Conservation (phyloP, 2,113 vertebrate species). For the Coptodon bakossiorum region DNA sequence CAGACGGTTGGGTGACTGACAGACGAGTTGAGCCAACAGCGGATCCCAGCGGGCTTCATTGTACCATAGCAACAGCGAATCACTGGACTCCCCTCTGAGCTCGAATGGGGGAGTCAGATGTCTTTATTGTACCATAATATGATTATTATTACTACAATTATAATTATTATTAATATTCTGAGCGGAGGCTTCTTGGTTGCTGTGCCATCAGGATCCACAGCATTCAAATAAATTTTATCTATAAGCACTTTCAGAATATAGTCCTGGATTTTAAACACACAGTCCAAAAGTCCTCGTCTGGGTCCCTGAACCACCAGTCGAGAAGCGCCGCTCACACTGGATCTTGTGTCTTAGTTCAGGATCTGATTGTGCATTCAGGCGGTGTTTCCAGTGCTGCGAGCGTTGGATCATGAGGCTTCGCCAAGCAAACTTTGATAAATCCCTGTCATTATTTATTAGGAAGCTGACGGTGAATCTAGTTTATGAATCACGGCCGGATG, state of each 20-base stretch:
- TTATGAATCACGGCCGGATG: not conserved
- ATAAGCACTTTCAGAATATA: not conserved
- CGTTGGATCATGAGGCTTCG: not conserved
- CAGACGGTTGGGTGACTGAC: not conserved
- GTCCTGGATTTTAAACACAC: not conserved
- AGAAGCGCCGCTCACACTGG: slow-evolving; percentile 18
- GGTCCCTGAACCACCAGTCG: not conserved
- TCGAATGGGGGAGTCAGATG: not conserved
- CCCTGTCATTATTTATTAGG: not conserved
- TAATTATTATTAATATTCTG: slow-evolving; percentile 15
- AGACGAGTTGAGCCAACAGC: not conserved
- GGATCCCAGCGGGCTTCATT: slow-evolving; percentile 7
- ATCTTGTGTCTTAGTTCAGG: slow-evolving; percentile 44
- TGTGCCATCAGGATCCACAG: not conserved
- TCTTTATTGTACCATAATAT: slow-evolving; percentile 50
- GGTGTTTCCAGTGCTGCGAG: not conserved
- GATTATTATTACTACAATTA: slow-evolving; percentile 35
- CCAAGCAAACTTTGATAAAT: not conserved
- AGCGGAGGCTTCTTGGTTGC: slow-evolving; percentile 23
- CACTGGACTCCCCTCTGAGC: slow-evolving; percentile 10
- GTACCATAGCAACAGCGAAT: slow-evolving; percentile 37
- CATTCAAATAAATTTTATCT: not conserved
- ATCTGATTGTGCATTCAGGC: slow-evolving; percentile 22
- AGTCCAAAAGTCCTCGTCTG: not conserved
- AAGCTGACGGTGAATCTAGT: not conserved